phyloP scores from a whole-genome alignment of 2,888 invertebrate species.

The Biston stratarius region DNA sequence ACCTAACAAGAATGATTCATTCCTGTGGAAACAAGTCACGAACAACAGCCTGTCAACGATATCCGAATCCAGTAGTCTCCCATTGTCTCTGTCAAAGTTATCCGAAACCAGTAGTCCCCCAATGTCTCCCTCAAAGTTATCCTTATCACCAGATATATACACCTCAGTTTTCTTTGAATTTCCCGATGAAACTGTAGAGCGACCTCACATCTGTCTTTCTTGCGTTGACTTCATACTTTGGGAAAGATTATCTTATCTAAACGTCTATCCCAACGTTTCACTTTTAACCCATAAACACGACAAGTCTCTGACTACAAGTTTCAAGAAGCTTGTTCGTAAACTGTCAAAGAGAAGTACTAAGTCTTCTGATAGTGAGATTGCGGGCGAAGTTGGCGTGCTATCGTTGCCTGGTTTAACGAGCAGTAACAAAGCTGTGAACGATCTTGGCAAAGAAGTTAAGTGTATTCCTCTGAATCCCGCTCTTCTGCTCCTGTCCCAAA shows the following conservation, averaged over 20 bases:
- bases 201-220: conserved; percentile 61
- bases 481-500: conserved; percentile 73
- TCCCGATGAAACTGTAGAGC: conserved; percentile 55
- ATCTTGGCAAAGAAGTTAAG: conserved; percentile 72
- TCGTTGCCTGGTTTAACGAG: conserved; percentile 73
- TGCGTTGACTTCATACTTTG: conserved; percentile 79
- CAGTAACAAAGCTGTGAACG: conserved; percentile 67
- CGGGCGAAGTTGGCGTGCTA: conserved; percentile 71
- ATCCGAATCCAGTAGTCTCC: conserved; percentile 69
- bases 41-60: conserved; percentile 71
- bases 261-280: conserved; percentile 72
- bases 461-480: conserved; percentile 72
- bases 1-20: conserved; percentile 68
- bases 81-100: conserved; percentile 53
- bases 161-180: conserved; percentile 80
- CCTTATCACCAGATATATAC: conserved; percentile 70
- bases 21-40: conserved; percentile 64
- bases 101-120: conserved; percentile 64
- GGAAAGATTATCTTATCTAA: conserved; percentile 70
- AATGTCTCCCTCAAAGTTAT: conserved; percentile 53
- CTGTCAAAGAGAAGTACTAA: conserved; percentile 64
- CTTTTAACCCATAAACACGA: conserved; percentile 63
- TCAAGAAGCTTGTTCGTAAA: conserved; percentile 52
- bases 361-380: conserved; percentile 57
- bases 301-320: conserved; percentile 61